Percentiles rank a stretch among this genome's conserved stretches.
phyloP scores from a whole-genome alignment of 1,140 invertebrate species.

The Mylabris phalerata region DNA sequence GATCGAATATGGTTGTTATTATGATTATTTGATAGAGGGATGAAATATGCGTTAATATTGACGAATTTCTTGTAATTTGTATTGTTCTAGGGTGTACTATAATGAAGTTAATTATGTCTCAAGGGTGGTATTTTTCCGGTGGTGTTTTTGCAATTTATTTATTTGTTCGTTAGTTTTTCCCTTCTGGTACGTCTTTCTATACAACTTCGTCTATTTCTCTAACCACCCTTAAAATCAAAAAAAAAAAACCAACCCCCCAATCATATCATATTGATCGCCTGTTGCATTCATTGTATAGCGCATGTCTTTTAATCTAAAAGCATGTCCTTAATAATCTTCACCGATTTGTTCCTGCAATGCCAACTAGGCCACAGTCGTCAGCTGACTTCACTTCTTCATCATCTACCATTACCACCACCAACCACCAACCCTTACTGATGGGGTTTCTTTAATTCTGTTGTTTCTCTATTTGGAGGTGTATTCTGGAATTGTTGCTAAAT shows the following conservation, averaged over 20 bases:
- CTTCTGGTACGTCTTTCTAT: neutral
- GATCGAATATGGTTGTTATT: too few relatives aligned
- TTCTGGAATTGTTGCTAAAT: too few relatives aligned
- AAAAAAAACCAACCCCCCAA: neutral
- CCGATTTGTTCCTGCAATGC: constrained; percentile 23
- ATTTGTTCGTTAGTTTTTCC: neutral
- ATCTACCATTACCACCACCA: neutral
- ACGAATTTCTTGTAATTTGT: neutral
- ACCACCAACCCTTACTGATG: neutral
- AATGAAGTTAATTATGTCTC: neutral
- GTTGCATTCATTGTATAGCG: constrained; percentile 22
- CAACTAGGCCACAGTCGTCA: constrained; percentile 24
- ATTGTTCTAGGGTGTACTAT: neutral
- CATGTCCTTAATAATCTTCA: constrained; percentile 21
- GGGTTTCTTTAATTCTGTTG: neutral
- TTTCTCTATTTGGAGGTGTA: too few relatives aligned
- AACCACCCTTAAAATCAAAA: too few relatives aligned
- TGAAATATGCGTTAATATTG: neutral
- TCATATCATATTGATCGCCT: constrained; percentile 28
- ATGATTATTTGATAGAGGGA: neutral
- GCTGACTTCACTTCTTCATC: constrained; percentile 12
- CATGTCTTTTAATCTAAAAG: constrained; percentile 14
- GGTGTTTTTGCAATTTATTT: too few relatives aligned
- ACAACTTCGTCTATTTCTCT: too few relatives aligned
- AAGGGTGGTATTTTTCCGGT: neutral